Percentiles rank a stretch among this genome's conserved stretches.
Conservation (phyloP, 2,113 vertebrate species). For the Euleptes europaea region DNA sequence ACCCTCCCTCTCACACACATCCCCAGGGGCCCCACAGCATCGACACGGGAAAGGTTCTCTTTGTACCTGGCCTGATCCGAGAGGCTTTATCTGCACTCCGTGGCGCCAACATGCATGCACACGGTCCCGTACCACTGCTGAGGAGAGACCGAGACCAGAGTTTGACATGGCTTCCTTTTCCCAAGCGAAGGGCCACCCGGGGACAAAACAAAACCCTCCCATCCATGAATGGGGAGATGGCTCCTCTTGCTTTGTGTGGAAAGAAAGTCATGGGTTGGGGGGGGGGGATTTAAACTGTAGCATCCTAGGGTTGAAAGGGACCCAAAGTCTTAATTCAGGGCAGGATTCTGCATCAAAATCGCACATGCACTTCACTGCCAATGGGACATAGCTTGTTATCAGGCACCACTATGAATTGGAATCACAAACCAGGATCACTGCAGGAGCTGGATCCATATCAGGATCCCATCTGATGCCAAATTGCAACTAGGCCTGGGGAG, state of each 20-base stretch:
- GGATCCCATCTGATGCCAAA: too few species aligned
- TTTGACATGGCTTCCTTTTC: neutral
- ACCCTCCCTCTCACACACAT: neutral
- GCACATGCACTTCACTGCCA: too few species aligned
- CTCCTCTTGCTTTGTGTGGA: neutral
- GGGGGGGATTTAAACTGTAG: neutral
- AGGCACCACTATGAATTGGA: neutral
- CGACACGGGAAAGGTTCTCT: neutral
- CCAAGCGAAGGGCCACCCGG: neutral
- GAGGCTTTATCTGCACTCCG: slow-evolving; percentile 82
- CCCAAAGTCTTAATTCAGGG: too few species aligned
- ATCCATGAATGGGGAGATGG: too few species aligned
- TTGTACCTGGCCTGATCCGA: slow-evolving; percentile 60
- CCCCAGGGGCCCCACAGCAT: neutral
- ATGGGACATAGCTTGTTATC: neutral
- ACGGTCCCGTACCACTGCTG: slow-evolving; percentile 81
- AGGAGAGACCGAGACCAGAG: neutral
- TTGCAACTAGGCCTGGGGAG: neutral
- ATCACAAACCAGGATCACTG: too few species aligned
- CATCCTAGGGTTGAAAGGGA: neutral
- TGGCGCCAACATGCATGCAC: slow-evolving; percentile 87
- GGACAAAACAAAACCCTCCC: neutral
- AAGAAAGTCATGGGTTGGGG: neutral
- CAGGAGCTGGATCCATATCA: neutral
- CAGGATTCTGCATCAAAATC: neutral